These are phyloP conservation scores for Drosophila antonietae DNA, from an alignment of 2,888 invertebrate genomes.

Conservation along the genomic window DNA sequence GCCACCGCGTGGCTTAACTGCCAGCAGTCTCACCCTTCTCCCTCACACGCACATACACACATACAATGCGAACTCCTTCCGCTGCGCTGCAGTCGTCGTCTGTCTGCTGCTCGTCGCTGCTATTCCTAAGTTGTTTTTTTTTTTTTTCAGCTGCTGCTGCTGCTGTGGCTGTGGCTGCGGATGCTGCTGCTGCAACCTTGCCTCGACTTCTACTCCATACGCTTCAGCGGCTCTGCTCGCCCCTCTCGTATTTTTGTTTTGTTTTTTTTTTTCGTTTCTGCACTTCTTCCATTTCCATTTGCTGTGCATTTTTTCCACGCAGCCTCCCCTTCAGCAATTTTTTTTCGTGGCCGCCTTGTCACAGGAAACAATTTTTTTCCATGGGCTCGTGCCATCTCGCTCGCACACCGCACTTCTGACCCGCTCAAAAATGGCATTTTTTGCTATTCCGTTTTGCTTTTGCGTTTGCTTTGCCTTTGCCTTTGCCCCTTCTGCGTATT, in stretches of 20 bases:
- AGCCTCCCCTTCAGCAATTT: slow-evolving; percentile 71
- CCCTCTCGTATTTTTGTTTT: slow-evolving; percentile 29
- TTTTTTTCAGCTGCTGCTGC: slow-evolving; percentile 21
- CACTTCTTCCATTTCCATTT: slow-evolving; percentile 72
- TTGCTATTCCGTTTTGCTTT: slow-evolving; percentile 34
- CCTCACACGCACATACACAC: slow-evolving; percentile 8
- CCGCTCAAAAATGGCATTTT: slow-evolving; percentile 70
- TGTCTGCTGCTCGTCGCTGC: slow-evolving; percentile 58
- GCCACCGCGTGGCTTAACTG: slow-evolving; percentile 77
- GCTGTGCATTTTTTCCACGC: slow-evolving; percentile 76
- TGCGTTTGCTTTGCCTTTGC: slow-evolving; percentile 46
- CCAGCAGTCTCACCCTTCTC: slow-evolving; percentile 54
- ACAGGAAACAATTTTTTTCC: slow-evolving; percentile 77
- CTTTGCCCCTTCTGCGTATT: slow-evolving; percentile 39
- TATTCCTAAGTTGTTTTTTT: slow-evolving; percentile 75
- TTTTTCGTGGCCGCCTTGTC: slow-evolving; percentile 61
- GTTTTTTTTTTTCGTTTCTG: slow-evolving; percentile 36
- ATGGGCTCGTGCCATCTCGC: slow-evolving; percentile 57
- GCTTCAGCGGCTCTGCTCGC: slow-evolving; percentile 31
- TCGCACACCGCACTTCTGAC: slow-evolving; percentile 57
- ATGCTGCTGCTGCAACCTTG: slow-evolving; percentile 63
- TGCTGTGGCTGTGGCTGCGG: slow-evolving; percentile 3
- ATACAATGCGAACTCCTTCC: slow-evolving; percentile 50
- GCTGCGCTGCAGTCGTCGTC: slow-evolving; percentile 53
- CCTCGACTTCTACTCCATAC: slow-evolving; percentile 69